Conservation (phyloP, 2,888 invertebrate genomes). For the Dusona sp. region DNA sequence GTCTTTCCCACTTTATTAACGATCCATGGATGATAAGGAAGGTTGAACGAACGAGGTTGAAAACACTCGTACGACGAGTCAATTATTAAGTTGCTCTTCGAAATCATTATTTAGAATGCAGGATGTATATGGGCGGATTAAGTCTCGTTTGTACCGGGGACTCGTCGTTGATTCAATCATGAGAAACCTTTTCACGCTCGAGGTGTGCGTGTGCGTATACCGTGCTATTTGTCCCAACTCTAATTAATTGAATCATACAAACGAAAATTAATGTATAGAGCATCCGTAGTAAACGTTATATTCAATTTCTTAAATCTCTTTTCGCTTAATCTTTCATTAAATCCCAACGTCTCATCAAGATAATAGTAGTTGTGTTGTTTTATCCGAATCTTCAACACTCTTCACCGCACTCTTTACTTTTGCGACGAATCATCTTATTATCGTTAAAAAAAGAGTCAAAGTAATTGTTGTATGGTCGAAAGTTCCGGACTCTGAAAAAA, state of each 20-base stretch:
- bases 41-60: constrained; percentile 3
- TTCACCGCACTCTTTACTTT: no score
- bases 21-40: not conserved
- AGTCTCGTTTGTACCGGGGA: constrained; percentile 24
- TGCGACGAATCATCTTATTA: no score
- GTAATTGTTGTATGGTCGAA: no score
- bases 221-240: not conserved
- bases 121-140: constrained; percentile 21
- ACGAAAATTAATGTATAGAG: not conserved
- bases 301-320: not conserved
- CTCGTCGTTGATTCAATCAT: constrained; percentile 24
- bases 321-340: not conserved
- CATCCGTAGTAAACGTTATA: not conserved
- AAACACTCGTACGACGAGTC: not conserved
- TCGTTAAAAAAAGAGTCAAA: no score
- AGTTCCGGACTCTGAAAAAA: no score
- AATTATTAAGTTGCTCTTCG: not conserved
- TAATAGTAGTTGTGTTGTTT: not conserved
- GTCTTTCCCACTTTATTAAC: not conserved
- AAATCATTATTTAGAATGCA: not conserved
- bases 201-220: not conserved
- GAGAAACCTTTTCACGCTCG: not conserved
- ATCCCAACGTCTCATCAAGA: not conserved
- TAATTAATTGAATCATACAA: not conserved
- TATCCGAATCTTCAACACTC: not conserved